These are phyloP conservation scores for Sinocyclocheilus anshuiensis DNA, from an alignment of 2,113 vertebrate genomes.

Conservation along the genomic window DNA sequence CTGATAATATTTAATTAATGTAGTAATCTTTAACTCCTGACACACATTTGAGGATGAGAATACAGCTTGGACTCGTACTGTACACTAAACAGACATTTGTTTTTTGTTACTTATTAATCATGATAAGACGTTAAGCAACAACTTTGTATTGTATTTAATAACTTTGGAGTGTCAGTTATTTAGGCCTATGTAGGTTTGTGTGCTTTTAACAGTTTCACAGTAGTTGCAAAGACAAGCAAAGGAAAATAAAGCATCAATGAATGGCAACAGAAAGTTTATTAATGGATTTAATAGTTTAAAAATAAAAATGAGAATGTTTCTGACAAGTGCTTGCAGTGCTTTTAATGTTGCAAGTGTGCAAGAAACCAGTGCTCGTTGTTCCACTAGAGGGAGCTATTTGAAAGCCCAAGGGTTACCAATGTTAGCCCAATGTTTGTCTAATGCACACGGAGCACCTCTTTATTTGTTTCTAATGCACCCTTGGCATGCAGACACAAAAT, in stretches of 20 bases:
- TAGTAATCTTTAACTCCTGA: background rate
- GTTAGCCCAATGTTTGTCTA: conserved; percentile 1
- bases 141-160: background rate
- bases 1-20: background rate
- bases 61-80: background rate
- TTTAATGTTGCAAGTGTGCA: background rate
- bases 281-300: background rate
- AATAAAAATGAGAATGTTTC: background rate
- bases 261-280: background rate
- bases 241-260: background rate
- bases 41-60: background rate
- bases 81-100: background rate
- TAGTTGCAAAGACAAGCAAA: background rate
- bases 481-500: background rate
- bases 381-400: conserved; percentile 75
- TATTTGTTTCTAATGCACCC: background rate
- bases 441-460: conserved; percentile 3
- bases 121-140: background rate
- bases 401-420: conserved; percentile 63
- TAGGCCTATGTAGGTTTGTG: background rate
- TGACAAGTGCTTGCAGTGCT: background rate
- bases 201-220: background rate
- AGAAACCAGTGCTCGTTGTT: background rate
- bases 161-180: background rate
- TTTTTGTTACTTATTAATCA: conserved; percentile 11